These are phyloP conservation scores for Haplochromis vanheusdeni DNA, from an alignment of 2,113 vertebrate genomes.

Conservation along the genomic window DNA sequence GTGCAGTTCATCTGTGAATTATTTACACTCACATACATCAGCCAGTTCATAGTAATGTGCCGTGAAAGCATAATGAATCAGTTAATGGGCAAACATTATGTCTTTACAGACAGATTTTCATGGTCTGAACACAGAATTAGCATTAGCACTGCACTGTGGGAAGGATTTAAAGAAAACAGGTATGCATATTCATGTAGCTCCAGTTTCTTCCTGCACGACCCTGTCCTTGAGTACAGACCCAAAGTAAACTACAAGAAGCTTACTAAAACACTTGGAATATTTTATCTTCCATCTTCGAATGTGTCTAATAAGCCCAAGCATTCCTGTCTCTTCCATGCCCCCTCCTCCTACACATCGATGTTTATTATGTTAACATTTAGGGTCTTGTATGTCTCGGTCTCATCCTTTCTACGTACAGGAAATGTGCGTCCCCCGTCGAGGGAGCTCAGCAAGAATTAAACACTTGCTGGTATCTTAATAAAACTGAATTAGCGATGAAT, in stretches of 20 bases:
- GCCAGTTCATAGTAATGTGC: neutral
- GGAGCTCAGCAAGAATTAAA: neutral
- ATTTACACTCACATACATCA: neutral
- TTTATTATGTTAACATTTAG: slow-evolving; percentile 9
- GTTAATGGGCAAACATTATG: neutral
- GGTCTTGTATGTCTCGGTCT: neutral
- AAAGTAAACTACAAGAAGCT: neutral
- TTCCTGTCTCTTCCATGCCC: neutral
- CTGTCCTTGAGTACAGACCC: neutral
- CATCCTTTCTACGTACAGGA: neutral
- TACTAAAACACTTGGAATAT: neutral
- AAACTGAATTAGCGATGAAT: neutral
- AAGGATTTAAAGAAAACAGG: neutral
- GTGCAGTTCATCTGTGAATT: neutral
- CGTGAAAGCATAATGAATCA: neutral
- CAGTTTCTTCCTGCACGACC: neutral
- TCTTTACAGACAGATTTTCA: neutral
- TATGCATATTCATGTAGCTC: neutral
- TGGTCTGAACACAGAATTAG: neutral
- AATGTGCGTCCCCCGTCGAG: neutral
- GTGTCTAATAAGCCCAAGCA: neutral
- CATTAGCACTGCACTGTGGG: neutral
- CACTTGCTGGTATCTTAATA: neutral
- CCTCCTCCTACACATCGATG: neutral
- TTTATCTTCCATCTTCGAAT: neutral